phyloP scores from a whole-genome alignment of 2,888 invertebrate genomes.

The Latheticus oryzae region DNA sequence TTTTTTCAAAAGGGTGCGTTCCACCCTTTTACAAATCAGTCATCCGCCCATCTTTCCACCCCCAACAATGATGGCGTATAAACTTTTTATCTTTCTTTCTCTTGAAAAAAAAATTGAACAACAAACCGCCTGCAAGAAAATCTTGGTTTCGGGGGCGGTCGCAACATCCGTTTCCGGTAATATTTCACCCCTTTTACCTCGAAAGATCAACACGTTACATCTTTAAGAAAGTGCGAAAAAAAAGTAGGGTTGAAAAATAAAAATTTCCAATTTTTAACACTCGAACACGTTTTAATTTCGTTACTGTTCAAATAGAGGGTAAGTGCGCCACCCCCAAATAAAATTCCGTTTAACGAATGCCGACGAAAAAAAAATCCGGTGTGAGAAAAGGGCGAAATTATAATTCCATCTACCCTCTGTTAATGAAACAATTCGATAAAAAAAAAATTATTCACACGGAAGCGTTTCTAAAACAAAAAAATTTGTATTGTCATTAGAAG shows the following conservation, averaged over 20 bases:
- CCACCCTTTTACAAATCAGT: conserved; percentile 2
- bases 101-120: conserved; percentile 4
- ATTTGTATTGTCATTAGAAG: conserved; percentile 58
- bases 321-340: conserved; percentile 17
- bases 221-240: conserved; percentile 26
- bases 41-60: conserved; percentile 15
- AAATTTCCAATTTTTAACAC: conserved; percentile 56
- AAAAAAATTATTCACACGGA: conserved; percentile 55
- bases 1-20: conserved; percentile 2
- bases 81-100: conserved; percentile 12
- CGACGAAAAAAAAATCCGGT: too few relatives aligned
- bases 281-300: conserved; percentile 58
- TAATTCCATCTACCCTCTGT: conserved; percentile 28
- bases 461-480: conserved; percentile 54
- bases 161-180: conserved; percentile 59
- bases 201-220: conserved; percentile 59
- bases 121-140: too few relatives aligned
- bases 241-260: conserved; percentile 39
- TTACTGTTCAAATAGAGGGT: conserved; percentile 55
- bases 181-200: conserved; percentile 59
- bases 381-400: conserved; percentile 19
- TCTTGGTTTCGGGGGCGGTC: conserved; percentile 18
- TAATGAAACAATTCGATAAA: conserved; percentile 33
- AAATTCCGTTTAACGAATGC: conserved; percentile 13
- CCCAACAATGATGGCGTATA: conserved; percentile 20